These are phyloP conservation scores for Teleiodes luculella DNA, from an alignment of 2,888 invertebrate genomes.

Conservation along the genomic window DNA sequence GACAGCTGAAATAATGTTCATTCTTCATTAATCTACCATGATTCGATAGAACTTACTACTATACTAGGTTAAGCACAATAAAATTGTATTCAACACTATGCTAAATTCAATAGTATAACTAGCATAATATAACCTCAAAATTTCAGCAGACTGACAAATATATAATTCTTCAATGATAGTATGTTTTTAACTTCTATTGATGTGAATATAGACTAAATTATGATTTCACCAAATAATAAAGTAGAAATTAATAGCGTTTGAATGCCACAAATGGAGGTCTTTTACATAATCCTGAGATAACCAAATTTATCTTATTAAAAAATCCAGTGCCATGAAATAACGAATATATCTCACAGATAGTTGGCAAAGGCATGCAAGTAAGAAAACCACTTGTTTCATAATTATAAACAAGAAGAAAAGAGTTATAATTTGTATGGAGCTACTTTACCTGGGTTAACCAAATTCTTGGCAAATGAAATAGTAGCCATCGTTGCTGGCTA, in stretches of 20 bases:
- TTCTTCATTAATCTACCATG: too few species aligned
- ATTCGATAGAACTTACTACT: too few species aligned
- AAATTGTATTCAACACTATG: too few species aligned
- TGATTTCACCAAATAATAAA: background rate
- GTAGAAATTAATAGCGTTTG: background rate
- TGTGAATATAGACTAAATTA: background rate
- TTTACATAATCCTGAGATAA: conserved; percentile 44
- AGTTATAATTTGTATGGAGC: background rate
- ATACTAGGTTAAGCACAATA: too few species aligned
- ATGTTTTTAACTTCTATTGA: background rate
- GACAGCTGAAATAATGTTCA: conserved; percentile 48
- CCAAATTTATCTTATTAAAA: background rate
- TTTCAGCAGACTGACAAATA: background rate
- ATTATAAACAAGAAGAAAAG: background rate
- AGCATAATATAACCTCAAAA: conserved; percentile 37
- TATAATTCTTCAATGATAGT: background rate
- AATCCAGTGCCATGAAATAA: background rate
- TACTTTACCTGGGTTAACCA: conserved; percentile 70
- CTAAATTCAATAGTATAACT: too few species aligned
- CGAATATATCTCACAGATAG: background rate
- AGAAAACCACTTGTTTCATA: background rate
- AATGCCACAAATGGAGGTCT: conserved; percentile 12
- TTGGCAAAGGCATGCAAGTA: background rate
- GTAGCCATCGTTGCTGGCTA: conserved; percentile 53
- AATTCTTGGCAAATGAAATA: conserved; percentile 69